A percentile compares a stretch with the other conserved stretches of the same genome.
Evolutionary conservation across 1,140 invertebrate genomes (phyloP).

Genomic region (Arctopsyche grandis): DNA sequence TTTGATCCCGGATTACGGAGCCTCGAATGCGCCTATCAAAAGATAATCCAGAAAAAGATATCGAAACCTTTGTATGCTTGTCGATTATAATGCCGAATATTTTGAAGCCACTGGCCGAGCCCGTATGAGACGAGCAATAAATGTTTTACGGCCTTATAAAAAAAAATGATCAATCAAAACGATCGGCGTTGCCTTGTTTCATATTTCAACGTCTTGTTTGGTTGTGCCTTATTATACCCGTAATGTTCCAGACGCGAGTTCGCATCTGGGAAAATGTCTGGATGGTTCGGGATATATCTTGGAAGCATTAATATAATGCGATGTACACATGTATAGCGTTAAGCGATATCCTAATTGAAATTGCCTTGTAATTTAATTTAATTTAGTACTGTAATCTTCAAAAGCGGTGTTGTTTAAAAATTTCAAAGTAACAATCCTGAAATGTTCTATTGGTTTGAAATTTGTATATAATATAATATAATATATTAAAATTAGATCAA

Average conservation of each 20-base stretch:
- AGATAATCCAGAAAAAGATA: constrained; percentile 19
- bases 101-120: background rate
- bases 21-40: background rate
- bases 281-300: constrained; percentile 10
- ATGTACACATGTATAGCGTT: background rate
- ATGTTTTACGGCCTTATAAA: background rate
- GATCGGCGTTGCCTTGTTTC: constrained; percentile 23
- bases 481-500: no score
- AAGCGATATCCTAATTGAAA: constrained; percentile 11
- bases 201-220: constrained; percentile 27
- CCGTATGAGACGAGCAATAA: background rate
- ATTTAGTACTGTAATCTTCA: background rate
- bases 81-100: no score
- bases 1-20: constrained; percentile 39
- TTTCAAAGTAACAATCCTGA: no score
- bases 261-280: constrained; percentile 16
- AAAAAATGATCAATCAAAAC: constrained; percentile 23
- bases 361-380: background rate
- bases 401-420: no score
- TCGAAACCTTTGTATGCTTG: background rate
- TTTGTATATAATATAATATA: no score
- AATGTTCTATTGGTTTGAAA: no score
- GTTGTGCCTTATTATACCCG: constrained; percentile 22
- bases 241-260: constrained; percentile 25
- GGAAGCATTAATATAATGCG: background rate